Evolutionary conservation across 2,888 invertebrate species (phyloP).

Genomic region (Bimastos eiseni): DNA sequence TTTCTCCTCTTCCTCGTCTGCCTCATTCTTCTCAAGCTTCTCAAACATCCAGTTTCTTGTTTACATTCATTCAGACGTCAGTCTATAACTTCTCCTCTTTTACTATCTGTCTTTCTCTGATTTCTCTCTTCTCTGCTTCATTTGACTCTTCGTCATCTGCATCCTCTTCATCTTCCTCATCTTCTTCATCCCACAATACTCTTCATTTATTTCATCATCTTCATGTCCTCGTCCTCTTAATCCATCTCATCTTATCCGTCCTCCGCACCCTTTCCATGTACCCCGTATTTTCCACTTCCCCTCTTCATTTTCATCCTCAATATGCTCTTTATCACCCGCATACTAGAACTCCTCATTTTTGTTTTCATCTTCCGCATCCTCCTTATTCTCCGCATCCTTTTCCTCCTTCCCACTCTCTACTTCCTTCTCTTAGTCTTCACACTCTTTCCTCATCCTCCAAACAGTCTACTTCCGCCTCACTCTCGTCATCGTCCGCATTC

Average conservation of each 20-base stretch:
- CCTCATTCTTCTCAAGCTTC: neutral
- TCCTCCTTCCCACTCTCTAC: too few species aligned
- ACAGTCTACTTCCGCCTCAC: too few species aligned
- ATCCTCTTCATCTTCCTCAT: neutral
- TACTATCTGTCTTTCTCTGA: neutral
- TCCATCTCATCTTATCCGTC: too few species aligned
- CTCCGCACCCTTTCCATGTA: too few species aligned
- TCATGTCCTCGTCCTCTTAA: neutral
- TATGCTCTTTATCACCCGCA: neutral
- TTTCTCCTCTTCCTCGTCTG: neutral
- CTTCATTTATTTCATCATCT: neutral
- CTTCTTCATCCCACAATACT: neutral
- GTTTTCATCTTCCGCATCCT: neutral
- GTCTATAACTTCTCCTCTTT: neutral
- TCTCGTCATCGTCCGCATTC: too few species aligned
- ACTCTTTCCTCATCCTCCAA: too few species aligned
- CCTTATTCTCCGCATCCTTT: neutral
- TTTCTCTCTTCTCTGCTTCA: neutral
- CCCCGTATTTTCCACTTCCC: too few species aligned
- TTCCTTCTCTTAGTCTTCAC: too few species aligned
- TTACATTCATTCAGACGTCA: neutral
- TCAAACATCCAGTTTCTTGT: neutral
- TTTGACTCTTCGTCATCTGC: neutral
- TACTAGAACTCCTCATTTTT: neutral
- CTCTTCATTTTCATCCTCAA: too few species aligned